Evolutionary conservation across 2,797 vertebrate species (phyloP).

Genomic region (Rhinella marina): DNA sequence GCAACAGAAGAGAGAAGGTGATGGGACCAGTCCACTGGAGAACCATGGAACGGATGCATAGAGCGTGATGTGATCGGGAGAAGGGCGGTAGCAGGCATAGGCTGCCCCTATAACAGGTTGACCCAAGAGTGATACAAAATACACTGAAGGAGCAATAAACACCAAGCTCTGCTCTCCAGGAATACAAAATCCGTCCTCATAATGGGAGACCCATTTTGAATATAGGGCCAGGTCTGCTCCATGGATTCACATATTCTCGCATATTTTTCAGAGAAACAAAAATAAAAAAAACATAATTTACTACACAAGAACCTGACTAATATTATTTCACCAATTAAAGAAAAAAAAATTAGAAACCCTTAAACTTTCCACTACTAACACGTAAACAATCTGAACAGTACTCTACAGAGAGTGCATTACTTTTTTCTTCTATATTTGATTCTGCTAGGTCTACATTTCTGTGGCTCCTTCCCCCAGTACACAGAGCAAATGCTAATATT

Average conservation of each 20-base stretch:
- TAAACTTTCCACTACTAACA: not conserved
- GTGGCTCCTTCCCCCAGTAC: constrained; percentile 38
- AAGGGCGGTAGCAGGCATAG: too few relatives aligned
- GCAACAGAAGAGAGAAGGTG: too few relatives aligned
- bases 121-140: not conserved
- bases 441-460: constrained; percentile 44
- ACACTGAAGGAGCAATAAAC: not conserved
- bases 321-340: not conserved
- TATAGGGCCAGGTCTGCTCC: too few relatives aligned
- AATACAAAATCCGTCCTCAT: too few relatives aligned
- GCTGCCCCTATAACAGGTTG: too few relatives aligned
- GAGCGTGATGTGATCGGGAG: too few relatives aligned
- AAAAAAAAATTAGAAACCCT: not conserved
- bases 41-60: too few relatives aligned
- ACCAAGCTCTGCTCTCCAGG: not conserved
- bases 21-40: too few relatives aligned
- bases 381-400: not conserved
- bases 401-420: not conserved
- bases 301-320: not conserved
- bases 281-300: not conserved
- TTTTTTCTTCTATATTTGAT: constrained; percentile 34
- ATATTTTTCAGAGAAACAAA: not conserved
- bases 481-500: constrained; percentile 56
- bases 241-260: not conserved
- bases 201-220: too few relatives aligned